Percentiles rank a stretch among this genome's conserved stretches.
Evolutionary conservation across 2,888 invertebrate species (phyloP).

Genomic region (Galeruca laticollis): DNA sequence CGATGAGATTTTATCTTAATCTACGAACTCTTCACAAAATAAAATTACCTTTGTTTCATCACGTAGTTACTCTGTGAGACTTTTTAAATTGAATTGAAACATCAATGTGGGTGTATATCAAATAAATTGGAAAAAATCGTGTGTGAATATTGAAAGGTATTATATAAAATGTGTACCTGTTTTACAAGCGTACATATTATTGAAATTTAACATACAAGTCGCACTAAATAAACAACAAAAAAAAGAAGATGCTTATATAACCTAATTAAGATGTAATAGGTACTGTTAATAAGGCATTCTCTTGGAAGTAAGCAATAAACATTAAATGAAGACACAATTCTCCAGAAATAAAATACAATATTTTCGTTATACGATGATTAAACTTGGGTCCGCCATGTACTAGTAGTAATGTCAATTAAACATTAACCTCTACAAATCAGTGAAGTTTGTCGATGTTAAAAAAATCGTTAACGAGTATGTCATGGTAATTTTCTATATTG

Average conservation of each 20-base stretch:
- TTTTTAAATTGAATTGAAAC: constrained; percentile 30
- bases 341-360: not conserved
- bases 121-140: not conserved
- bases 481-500: constrained; percentile 27
- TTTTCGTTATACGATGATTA: not conserved
- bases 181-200: too few relatives aligned
- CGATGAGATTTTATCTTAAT: constrained; percentile 28
- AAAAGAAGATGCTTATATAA: too few relatives aligned
- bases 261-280: too few relatives aligned
- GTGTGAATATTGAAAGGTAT: too few relatives aligned
- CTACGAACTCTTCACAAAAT: constrained; percentile 20
- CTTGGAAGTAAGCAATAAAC: too few relatives aligned
- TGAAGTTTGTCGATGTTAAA: constrained; percentile 5
- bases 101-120: constrained; percentile 22
- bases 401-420: constrained; percentile 28
- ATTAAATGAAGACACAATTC: not conserved
- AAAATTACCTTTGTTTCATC: constrained; percentile 45
- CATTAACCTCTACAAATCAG: constrained; percentile 29
- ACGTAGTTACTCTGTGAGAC: constrained; percentile 34
- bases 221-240: too few relatives aligned
- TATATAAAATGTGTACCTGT: too few relatives aligned
- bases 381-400: not conserved
- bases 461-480: constrained; percentile 26
- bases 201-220: too few relatives aligned
- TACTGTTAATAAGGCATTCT: too few relatives aligned